A percentile compares a stretch with the other conserved stretches of the same genome.
Conservation (phyloP, 1,140 invertebrate genomes). For the Lepidurus packardi region DNA sequence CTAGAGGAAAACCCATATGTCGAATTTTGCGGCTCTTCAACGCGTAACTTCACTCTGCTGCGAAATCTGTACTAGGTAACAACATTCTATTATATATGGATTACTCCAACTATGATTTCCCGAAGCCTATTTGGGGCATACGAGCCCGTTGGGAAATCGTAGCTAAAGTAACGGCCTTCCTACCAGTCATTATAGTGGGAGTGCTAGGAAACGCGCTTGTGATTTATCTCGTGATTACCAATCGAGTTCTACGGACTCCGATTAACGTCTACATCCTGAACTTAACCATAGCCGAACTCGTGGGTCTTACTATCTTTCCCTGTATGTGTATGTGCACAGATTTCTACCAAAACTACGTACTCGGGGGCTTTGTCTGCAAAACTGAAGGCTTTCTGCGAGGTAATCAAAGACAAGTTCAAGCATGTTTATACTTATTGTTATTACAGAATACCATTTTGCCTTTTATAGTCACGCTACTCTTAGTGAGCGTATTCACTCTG, state of each 20-base stretch:
- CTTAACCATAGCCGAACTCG: slow-evolving; percentile 67
- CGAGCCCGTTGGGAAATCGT: slow-evolving; percentile 54
- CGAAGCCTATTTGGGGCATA: slow-evolving; percentile 56
- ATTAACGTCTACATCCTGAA: slow-evolving; percentile 74
- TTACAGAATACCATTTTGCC: slow-evolving; percentile 1
- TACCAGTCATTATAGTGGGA: slow-evolving; percentile 59
- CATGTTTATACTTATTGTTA: background rate
- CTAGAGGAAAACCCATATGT: background rate
- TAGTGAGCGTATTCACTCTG: slow-evolving; percentile 68
- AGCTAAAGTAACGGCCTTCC: slow-evolving; percentile 54
- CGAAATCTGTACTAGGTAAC: background rate
- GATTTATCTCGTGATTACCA: slow-evolving; percentile 59
- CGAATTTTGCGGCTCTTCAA: background rate
- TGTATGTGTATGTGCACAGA: slow-evolving; percentile 63
- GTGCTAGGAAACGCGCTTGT: slow-evolving; percentile 65
- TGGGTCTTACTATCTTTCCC: slow-evolving; percentile 66
- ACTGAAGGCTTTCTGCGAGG: slow-evolving; percentile 31
- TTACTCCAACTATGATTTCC: slow-evolving; percentile 44
- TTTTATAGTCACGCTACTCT: slow-evolving; percentile 54
- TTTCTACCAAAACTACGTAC: slow-evolving; percentile 66
- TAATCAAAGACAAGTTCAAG: background rate
- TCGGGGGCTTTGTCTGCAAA: slow-evolving; percentile 48
- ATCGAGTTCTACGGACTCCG: slow-evolving; percentile 62
- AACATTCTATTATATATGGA: slow-evolving; percentile 17
- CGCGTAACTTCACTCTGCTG: no score